Conservation (phyloP, 2,113 vertebrate genomes). For the Eonycteris spelaea region DNA sequence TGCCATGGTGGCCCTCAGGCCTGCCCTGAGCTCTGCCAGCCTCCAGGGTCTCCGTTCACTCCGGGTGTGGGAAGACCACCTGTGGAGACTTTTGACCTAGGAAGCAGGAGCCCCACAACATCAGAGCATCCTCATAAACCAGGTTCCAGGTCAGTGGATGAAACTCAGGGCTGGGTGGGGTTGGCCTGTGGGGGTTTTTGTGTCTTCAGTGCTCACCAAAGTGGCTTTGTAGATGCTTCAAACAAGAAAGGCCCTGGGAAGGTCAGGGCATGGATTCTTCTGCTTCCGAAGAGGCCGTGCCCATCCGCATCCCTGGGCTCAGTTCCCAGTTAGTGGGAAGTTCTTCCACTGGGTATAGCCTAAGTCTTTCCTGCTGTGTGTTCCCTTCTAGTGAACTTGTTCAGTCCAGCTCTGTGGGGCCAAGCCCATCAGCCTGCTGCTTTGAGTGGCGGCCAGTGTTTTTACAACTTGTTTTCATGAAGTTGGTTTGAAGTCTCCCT, state of each 20-base stretch:
- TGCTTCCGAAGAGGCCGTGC: neutral
- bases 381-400: slow-evolving; percentile 40
- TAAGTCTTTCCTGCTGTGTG: slow-evolving; percentile 4
- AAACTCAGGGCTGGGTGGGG: neutral
- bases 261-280: neutral
- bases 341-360: slow-evolving; percentile 45
- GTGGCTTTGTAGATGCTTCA: neutral
- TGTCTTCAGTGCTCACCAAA: neutral
- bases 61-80: neutral
- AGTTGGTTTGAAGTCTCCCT: slow-evolving; percentile 66
- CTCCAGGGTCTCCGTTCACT: neutral
- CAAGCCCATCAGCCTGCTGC: neutral
- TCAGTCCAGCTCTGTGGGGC: neutral
- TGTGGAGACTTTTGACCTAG: neutral
- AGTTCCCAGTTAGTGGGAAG: neutral
- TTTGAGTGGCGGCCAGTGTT: slow-evolving; percentile 42
- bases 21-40: neutral
- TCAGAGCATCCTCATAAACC: neutral
- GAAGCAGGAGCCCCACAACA: neutral
- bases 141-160: neutral
- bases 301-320: neutral
- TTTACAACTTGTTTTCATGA: slow-evolving; percentile 76
- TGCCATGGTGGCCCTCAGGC: neutral
- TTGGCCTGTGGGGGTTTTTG: neutral
- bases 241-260: neutral